Evolutionary conservation across 2,888 invertebrate genomes (phyloP), one percentile per base, ranked within the genome.

Genomic region (Melieria omissa): DNA sequence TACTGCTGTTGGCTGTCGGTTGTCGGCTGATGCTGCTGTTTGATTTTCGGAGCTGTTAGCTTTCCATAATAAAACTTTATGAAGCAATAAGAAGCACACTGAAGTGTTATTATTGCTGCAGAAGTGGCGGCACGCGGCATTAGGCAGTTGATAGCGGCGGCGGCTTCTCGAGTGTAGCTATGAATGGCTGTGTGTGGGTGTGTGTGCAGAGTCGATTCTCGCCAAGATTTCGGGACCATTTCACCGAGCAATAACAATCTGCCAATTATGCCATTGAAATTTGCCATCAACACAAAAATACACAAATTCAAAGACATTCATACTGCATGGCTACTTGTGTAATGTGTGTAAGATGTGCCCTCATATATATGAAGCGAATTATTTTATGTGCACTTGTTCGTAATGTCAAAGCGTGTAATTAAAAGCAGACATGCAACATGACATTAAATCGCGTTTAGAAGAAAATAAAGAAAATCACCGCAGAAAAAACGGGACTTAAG

Each of bases 251-350:
- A 16, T 63, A 81, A 84, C 81, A 82, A 84, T 84, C 82, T 82
- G 79, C 78, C 82, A 84, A 84, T 84, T 84, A 84, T 80, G 79
- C 81, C 81, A 84, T 84, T 83, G 80, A 82, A 82, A 81, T 81
- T 82, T 82, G 80, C 80, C 80, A 77, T 60, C 65, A 57, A 45
- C 44, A 60, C 60, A 71, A 54, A 54, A 4, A 57, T 55, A 54
- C 10, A 45, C 3, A 12, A n/a, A 41, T 55, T 55, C 55, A 55
- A 55, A 5, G 16, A 6, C 29, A 29, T 29, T 29, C 29, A 29
- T 29, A 29, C 29, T 29, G 29, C 29, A 29, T 29, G 29, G 29
- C 3, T 29, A 29, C 29, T 29, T 29, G 29, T 29, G 29, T 29
- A 29, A 29, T 29, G 29, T 29, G 29, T 29, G 29, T 29, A 29